A percentile compares a stretch with the other conserved stretches of the same genome.
Conservation (phyloP, 2,888 invertebrate genomes). For the Chloroclysta siterata region DNA sequence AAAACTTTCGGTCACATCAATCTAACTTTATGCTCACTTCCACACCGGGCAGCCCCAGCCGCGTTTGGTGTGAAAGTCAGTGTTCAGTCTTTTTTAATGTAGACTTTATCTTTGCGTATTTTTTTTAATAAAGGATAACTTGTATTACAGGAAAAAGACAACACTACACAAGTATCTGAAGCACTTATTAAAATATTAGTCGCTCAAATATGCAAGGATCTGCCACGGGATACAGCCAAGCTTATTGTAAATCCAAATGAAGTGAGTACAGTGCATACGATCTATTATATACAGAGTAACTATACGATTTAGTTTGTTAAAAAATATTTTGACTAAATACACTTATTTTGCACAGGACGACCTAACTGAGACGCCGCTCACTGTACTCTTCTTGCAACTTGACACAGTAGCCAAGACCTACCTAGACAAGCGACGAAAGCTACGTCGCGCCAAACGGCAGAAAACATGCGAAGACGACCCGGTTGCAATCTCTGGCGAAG, state of each 20-base stretch:
- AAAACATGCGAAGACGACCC: slow-evolving; percentile 64
- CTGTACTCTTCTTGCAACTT: slow-evolving; percentile 74
- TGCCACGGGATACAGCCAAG: slow-evolving; percentile 75
- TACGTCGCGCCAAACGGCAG: slow-evolving; percentile 69
- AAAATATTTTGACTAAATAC: too few species aligned
- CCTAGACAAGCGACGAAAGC: slow-evolving; percentile 66
- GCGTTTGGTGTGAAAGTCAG: too few species aligned
- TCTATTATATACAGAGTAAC: background rate
- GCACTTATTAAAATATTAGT: slow-evolving; percentile 88
- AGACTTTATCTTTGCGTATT: too few species aligned
- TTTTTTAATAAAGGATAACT: slow-evolving; percentile 4
- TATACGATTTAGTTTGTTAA: too few species aligned
- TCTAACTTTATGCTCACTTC: too few species aligned
- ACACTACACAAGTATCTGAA: slow-evolving; percentile 83
- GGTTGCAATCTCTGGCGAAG: slow-evolving; percentile 31
- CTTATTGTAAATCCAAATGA: slow-evolving; percentile 89
- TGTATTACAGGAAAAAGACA: slow-evolving; percentile 77
- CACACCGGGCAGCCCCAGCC: too few species aligned
- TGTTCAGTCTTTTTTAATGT: too few species aligned
- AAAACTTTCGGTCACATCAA: too few species aligned
- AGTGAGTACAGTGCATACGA: slow-evolving; percentile 58
- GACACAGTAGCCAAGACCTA: slow-evolving; percentile 73
- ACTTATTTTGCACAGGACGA: slow-evolving; percentile 68
- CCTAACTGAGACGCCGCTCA: slow-evolving; percentile 73
- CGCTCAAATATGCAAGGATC: slow-evolving; percentile 84